phyloP scores from a whole-genome alignment of 2,888 invertebrate species.

The Xiphydria camelus region DNA sequence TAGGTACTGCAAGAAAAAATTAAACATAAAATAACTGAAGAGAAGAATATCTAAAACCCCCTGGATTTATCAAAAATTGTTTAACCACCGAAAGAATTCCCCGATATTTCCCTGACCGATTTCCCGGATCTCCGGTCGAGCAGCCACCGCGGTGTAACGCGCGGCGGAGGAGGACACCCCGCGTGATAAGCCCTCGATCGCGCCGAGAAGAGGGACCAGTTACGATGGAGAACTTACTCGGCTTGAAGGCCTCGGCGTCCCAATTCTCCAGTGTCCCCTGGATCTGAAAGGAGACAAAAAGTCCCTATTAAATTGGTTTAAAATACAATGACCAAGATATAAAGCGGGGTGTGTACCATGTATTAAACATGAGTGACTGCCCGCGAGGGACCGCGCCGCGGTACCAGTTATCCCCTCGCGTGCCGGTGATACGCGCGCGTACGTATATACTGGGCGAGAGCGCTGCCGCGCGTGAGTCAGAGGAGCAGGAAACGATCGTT shows the following conservation, averaged over 20 bases:
- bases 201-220: not conserved
- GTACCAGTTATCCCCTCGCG: constrained; percentile 10
- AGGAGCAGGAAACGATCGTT: constrained; percentile 5
- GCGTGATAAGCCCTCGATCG: too few species aligned
- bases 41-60: too few species aligned
- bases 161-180: too few species aligned
- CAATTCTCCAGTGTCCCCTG: constrained; percentile 46
- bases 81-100: too few species aligned
- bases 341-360: constrained; percentile 17
- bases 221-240: constrained; percentile 46
- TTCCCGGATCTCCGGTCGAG: too few species aligned
- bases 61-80: too few species aligned
- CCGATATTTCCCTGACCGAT: too few species aligned
- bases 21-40: too few species aligned
- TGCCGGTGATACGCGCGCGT: not conserved
- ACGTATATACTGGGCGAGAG: constrained; percentile 1
- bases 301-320: constrained; percentile 26
- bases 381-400: constrained; percentile 4
- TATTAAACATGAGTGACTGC: constrained; percentile 29
- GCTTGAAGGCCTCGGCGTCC: constrained; percentile 46
- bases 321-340: constrained; percentile 34
- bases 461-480: too few species aligned
- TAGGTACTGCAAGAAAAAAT: too few species aligned
- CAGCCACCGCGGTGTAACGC: too few species aligned
- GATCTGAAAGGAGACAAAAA: constrained; percentile 44